Evolutionary conservation across 2,888 invertebrate genomes (phyloP).

Genomic region (Idaea dimidiata): DNA sequence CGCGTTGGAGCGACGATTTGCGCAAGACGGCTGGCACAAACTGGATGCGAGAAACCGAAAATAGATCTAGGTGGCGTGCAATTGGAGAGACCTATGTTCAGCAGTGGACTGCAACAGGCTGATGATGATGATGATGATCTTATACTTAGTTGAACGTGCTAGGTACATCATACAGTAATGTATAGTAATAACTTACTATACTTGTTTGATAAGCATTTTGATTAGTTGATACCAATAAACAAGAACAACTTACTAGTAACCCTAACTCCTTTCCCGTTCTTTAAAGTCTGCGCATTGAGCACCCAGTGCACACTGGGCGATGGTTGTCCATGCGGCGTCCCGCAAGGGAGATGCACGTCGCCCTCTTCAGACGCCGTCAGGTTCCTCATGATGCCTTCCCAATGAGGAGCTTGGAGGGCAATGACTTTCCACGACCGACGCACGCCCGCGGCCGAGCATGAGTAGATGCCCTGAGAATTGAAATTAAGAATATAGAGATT

Average conservation of each 20-base stretch:
- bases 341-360: conserved; percentile 68
- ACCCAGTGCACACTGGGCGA: conserved; percentile 90
- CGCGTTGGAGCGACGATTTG: no score
- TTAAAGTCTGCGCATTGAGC: conserved; percentile 88
- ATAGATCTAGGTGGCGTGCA: no score
- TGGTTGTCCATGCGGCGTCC: conserved; percentile 86
- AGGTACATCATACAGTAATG: no score
- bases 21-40: no score
- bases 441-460: conserved; percentile 86
- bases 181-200: neutral
- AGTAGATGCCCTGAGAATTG: conserved; percentile 85
- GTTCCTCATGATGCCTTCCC: conserved; percentile 76
- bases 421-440: conserved; percentile 69
- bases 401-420: conserved; percentile 68
- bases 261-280: conserved; percentile 55
- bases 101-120: no score
- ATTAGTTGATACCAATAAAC: neutral
- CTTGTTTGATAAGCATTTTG: neutral
- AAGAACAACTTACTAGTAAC: conserved; percentile 49
- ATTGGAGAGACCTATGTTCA: no score
- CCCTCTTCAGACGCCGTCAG: conserved; percentile 77
- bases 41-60: no score
- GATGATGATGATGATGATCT: no score
- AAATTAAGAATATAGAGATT: neutral
- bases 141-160: no score